Base-by-base conservation (phyloP, 2,888 invertebrate species). In the Agrochola lota region DNA sequence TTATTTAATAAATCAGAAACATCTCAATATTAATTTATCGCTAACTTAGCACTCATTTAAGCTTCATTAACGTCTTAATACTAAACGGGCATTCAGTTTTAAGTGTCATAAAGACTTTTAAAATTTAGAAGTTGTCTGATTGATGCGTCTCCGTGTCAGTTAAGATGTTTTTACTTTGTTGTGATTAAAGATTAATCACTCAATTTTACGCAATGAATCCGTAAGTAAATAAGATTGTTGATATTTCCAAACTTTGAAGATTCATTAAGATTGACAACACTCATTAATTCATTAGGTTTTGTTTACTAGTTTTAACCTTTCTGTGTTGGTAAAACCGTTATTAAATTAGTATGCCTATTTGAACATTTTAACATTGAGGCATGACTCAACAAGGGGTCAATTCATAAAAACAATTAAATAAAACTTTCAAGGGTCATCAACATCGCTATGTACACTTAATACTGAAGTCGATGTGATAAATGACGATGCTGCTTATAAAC, bases 391-490 rank as follows among this genome's bases (percentile, higher is more conserved):
- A 64, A 62, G 26, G n/a, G 11, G 62, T 62, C 35, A 77, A 63
- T 66, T 62, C 35, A 43, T 40, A 68, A 68, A 79, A 74, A 76
- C 46, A 64, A 77, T 80, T 74, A 60, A 60, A 77, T 80, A 73
- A 72, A 77, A 62, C 20, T 62, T 76, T 69, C 3, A 70, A 77
- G 49, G 85, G 85, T 87, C 85, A 78, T 60, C 40, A 80, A 85
- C 85, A 87, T 68, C 12, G 64, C 64, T 60, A 59, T 12, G 66
- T 49, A 46, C 72, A 76, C 43, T 55, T 74, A 49, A 78, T 85
- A 71, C 63, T 81, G 66, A 68, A 83, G 71, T 74, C 68, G 59
- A 70, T 63, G 74, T 87, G 74, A 83, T 85, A 76, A 82, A 85
- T 87, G 75, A 71, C 66, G 63, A 80, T 72, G 57, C 23, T 68